Conservation (phyloP, 2,113 vertebrate species). For the Saccopteryx leptura region DNA sequence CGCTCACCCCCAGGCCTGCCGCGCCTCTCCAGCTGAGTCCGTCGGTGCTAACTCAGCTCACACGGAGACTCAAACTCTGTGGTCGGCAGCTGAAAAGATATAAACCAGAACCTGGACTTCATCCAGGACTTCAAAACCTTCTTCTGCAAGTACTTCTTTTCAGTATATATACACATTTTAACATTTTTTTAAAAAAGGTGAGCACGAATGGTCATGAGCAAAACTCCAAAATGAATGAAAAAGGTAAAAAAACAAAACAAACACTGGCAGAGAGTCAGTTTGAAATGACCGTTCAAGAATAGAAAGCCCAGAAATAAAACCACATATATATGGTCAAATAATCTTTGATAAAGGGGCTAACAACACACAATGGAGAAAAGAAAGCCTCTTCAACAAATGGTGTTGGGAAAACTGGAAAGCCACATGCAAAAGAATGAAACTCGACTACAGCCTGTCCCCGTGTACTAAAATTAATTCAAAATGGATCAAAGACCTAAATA, state of each 20-base stretch:
- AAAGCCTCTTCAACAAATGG: no score
- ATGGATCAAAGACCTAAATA: no score
- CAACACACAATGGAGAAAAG: no score
- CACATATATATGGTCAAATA: no score
- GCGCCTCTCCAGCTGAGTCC: not conserved
- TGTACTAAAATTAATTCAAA: no score
- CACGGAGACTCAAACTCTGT: not conserved
- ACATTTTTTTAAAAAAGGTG: not conserved
- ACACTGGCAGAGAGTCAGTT: not conserved
- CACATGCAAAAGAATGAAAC: no score
- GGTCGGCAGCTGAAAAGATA: conserved; percentile 1
- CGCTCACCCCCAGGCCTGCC: not conserved
- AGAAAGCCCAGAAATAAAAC: no score
- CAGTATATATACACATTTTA: no score
- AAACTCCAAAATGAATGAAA: not conserved
- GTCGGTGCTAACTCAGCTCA: not conserved
- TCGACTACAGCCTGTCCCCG: no score
- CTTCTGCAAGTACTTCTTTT: not conserved
- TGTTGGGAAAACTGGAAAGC: no score
- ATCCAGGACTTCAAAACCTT: not conserved
- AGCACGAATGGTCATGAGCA: not conserved
- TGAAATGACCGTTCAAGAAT: conserved; percentile 17
- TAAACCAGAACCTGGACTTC: not conserved
- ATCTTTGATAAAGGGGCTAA: no score
- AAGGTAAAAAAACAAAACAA: not conserved